Percentiles rank a stretch among this genome's conserved stretches.
phyloP scores from a whole-genome alignment of 2,888 invertebrate species.

The Pterostichus madidus region DNA sequence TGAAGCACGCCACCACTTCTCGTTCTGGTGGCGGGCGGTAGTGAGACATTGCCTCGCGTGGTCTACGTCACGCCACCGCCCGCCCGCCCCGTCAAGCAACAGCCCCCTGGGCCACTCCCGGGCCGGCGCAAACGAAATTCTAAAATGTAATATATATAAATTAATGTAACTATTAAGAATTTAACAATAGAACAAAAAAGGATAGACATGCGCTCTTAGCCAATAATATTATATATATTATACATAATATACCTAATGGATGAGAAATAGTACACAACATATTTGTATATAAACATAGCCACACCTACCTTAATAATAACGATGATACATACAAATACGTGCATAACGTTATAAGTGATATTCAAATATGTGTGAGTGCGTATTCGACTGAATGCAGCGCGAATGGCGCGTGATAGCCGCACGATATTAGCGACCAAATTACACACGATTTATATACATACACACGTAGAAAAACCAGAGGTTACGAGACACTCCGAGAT shows the following conservation, averaged over 20 bases:
- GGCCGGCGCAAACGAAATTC: conserved; percentile 76
- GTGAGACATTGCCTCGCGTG: background rate
- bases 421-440: conserved; percentile 67
- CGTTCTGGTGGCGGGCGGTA: conserved; percentile 43
- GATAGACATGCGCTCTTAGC: conserved; percentile 76
- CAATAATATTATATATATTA: conserved; percentile 67
- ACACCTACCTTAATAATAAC: conserved; percentile 66
- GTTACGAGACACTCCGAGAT: conserved; percentile 56
- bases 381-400: conserved; percentile 56
- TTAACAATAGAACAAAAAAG: conserved; percentile 73
- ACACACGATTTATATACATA: conserved; percentile 67
- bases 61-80: conserved; percentile 35
- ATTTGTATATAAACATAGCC: conserved; percentile 67
- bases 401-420: conserved; percentile 64
- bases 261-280: conserved; percentile 66
- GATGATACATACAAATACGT: conserved; percentile 63
- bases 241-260: conserved; percentile 64
- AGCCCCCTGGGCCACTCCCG: conserved; percentile 58
- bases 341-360: conserved; percentile 66
- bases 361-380: conserved; percentile 66
- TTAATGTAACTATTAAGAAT: conserved; percentile 74
- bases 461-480: conserved; percentile 63
- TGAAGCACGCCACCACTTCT: conserved; percentile 54
- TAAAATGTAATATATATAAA: conserved; percentile 77
- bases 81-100: conserved; percentile 65